phyloP scores from a whole-genome alignment of 2,888 invertebrate species.

The Heteropelma amictum region DNA sequence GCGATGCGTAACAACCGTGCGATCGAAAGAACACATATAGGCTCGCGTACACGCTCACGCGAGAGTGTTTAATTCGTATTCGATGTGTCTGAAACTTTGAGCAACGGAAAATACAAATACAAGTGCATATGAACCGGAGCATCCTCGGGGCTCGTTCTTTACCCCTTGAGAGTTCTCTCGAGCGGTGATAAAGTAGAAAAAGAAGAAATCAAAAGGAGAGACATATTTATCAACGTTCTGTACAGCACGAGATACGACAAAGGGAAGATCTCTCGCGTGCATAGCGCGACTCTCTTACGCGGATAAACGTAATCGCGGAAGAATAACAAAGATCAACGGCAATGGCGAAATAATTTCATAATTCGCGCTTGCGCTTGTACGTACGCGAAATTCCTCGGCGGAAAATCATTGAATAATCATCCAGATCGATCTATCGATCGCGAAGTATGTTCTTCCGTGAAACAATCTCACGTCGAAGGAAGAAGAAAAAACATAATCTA shows the following conservation, averaged over 20 bases:
- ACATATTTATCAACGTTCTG: slow-evolving; percentile 32
- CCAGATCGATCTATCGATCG: too few relatives aligned
- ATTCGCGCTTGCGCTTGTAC: neutral
- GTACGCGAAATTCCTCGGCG: too few relatives aligned
- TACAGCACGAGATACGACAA: slow-evolving; percentile 15
- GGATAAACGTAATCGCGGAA: slow-evolving; percentile 18
- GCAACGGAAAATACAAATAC: neutral
- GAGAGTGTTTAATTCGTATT: too few relatives aligned
- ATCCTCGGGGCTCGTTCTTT: neutral
- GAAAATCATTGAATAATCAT: too few relatives aligned
- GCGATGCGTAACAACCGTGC: slow-evolving; percentile 57
- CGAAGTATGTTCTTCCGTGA: too few relatives aligned
- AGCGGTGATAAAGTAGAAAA: slow-evolving; percentile 4
- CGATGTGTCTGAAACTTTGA: slow-evolving; percentile 25
- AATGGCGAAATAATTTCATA: too few relatives aligned
- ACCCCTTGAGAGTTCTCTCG: neutral
- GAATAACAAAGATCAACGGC: too few relatives aligned
- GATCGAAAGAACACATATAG: neutral
- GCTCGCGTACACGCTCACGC: slow-evolving; percentile 11
- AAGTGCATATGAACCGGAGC: neutral
- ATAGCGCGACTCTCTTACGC: neutral
- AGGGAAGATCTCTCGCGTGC: slow-evolving; percentile 34
- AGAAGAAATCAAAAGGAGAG: neutral
- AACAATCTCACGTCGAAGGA: too few relatives aligned
- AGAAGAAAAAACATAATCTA: too few relatives aligned